Conservation (phyloP, 2,113 vertebrate species). For the Neolamprologus brichardi region DNA sequence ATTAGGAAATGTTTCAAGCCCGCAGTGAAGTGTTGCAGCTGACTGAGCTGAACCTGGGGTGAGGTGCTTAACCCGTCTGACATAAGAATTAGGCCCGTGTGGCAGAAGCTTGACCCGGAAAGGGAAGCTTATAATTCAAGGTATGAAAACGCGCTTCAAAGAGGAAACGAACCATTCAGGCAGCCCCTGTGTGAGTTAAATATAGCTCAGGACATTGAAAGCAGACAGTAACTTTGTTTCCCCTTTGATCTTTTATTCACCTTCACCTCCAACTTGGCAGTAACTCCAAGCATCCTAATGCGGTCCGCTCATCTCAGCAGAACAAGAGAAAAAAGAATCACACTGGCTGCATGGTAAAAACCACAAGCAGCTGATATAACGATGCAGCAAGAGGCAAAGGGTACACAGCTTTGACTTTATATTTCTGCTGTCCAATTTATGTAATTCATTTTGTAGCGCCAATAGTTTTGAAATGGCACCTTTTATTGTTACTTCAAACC, state of each 20-base stretch:
- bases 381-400: neutral
- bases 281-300: neutral
- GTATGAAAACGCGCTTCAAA: constrained; percentile 14
- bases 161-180: constrained; percentile 8
- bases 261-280: neutral
- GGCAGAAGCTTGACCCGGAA: constrained; percentile 9
- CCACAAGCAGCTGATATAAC: neutral
- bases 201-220: neutral
- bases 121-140: constrained; percentile 22
- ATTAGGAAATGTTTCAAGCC: constrained; percentile 10
- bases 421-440: neutral
- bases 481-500: neutral
- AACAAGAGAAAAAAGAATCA: neutral
- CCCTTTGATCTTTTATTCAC: neutral
- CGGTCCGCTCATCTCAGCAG: neutral
- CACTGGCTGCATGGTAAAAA: neutral
- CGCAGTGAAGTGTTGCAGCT: constrained; percentile 14
- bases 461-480: neutral
- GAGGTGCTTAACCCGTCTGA: constrained; percentile 6
- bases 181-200: neutral
- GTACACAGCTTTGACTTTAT: neutral
- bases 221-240: neutral
- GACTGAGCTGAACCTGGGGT: constrained; percentile 8
- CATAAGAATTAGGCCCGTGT: neutral
- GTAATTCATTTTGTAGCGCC: neutral